Evolutionary conservation across 2,797 vertebrate genomes (phyloP), one percentile per base, ranked within the genome.

Genomic region (Melanitta fusca): DNA sequence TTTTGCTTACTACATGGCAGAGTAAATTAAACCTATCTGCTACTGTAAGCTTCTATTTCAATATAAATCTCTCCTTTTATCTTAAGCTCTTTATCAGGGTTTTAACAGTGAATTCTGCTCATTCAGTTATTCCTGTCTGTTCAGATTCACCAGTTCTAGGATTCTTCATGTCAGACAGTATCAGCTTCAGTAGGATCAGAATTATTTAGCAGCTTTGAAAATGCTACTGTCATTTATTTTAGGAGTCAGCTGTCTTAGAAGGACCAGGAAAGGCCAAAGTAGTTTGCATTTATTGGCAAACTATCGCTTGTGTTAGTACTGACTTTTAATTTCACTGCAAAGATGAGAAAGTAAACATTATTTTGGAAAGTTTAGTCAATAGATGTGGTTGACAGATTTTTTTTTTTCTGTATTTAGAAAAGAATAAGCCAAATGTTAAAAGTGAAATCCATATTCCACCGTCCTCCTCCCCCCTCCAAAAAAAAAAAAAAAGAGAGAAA

Each of bases 121-220:
- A 12, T 38, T 91, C 74, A 64, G 71, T 94, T 97, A 89, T 69
- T 85, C 47, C 70, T 80, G 69, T 88, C 83, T 89, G 45, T 80
- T 94, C 62, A 87, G 89, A 89, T 94, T 94, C 80, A 91, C 73
- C 62, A 64, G 20, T 82, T 86, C 74, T 57, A 77, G 79, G 39
- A 92, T 94, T 54, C 57, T 85, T 95, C 85, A 78, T 75, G 80
- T 65, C 80, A 74, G 68, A 81, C 39, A 82, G 17, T 60, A n/a
- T 88, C 80, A 95, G 73, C 78, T 91, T 94, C 65, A 41, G 49
- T 79, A 79, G 45, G 62, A 77, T 60, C 83, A 66, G 89, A 96
- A 96, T 93, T 96, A 95, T 92, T 96, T 92, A 92, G 32, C 39
- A 79, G 65, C 60, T 85, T 90, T 80, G 82, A 95, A 96, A 96